Conservation (phyloP, 1,140 invertebrate species). For the Drosophila gunungcola region DNA sequence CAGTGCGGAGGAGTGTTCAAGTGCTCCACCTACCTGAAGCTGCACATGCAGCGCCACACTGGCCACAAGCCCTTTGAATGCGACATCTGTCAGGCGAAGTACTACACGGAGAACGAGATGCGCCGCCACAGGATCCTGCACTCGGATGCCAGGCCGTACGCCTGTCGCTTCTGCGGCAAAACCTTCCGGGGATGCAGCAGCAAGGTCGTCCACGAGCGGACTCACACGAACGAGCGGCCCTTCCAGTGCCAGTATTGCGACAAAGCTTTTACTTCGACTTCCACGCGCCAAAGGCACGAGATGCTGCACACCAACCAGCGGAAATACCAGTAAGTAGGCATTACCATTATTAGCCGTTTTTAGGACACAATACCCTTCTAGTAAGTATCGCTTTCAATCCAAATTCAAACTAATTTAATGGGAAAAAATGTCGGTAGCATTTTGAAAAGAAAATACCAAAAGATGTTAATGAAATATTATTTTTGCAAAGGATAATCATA, state of each 20-base stretch:
- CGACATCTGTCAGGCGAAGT: constrained; percentile 54
- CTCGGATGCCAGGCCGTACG: constrained; percentile 54
- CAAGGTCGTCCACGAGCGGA: constrained; percentile 61
- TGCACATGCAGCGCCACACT: constrained; percentile 56
- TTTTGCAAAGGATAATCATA: background rate
- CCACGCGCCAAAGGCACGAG: constrained; percentile 52
- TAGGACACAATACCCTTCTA: too few species aligned
- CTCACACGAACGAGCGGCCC: constrained; percentile 90
- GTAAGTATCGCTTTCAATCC: too few species aligned
- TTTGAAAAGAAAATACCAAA: too few species aligned
- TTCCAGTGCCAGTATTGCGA: constrained; percentile 89
- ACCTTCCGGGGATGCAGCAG: constrained; percentile 64
- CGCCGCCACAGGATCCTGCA: constrained; percentile 58
- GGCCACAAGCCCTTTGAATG: constrained; percentile 58
- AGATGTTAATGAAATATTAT: background rate
- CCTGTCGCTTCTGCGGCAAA: constrained; percentile 55
- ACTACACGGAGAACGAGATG: constrained; percentile 63
- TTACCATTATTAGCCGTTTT: too few species aligned
- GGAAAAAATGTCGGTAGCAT: too few species aligned
- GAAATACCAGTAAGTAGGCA: constrained; percentile 54
- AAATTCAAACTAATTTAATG: background rate
- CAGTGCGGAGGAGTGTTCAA: constrained; percentile 63
- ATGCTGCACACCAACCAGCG: constrained; percentile 48
- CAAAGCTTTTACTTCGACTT: constrained; percentile 88
- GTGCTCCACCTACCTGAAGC: constrained; percentile 59